Percentiles rank a stretch among this genome's conserved stretches.
Evolutionary conservation across 2,113 vertebrate genomes (phyloP).

Genomic region (Toxotes chatareus): DNA sequence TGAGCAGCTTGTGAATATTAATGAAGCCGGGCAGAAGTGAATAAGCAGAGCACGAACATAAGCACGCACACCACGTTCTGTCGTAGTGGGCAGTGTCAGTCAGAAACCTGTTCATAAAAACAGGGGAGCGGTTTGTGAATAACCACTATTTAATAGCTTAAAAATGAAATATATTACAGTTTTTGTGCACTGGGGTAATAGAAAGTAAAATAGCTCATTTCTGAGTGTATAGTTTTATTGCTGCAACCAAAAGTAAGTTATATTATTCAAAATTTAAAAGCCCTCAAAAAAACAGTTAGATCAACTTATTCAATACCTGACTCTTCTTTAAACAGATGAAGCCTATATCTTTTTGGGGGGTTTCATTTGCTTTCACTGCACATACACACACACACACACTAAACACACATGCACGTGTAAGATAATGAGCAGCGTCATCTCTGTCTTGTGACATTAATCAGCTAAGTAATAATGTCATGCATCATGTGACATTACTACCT

Average conservation of each 20-base stretch:
- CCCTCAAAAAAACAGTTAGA: neutral
- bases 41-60: conserved; percentile 22
- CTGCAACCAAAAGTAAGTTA: neutral
- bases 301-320: neutral
- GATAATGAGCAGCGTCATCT: conserved; percentile 66
- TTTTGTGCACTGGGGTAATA: neutral
- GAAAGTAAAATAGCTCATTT: neutral
- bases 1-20: conserved; percentile 46
- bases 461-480: conserved; percentile 63
- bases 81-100: neutral
- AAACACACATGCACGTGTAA: conserved; percentile 45
- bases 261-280: neutral
- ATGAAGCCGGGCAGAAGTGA: conserved; percentile 20
- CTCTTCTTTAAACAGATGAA: neutral
- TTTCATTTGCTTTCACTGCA: neutral
- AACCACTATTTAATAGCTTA: neutral
- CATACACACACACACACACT: neutral
- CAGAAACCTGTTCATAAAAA: neutral
- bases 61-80: conserved; percentile 18
- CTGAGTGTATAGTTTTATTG: neutral
- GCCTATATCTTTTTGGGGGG: neutral
- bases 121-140: neutral
- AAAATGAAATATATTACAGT: neutral
- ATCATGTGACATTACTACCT: conserved; percentile 67
- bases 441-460: conserved; percentile 76